phyloP scores from a whole-genome alignment of 2,888 invertebrate genomes.

The Clistopyga incitator region DNA sequence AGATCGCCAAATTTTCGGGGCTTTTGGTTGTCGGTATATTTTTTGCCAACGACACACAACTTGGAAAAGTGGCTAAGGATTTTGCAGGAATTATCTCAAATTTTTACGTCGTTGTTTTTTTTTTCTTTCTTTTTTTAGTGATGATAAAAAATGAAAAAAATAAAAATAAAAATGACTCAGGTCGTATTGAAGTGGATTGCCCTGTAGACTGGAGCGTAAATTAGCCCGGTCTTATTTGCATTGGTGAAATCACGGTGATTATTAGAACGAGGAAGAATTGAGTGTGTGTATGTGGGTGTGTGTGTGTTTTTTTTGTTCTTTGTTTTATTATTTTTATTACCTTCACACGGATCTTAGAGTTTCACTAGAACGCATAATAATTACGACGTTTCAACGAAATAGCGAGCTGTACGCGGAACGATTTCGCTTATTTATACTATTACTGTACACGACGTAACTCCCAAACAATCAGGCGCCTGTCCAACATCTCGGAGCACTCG shows the following conservation, averaged over 20 bases:
- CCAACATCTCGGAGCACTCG: conserved; percentile 4
- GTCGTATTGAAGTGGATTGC: background rate
- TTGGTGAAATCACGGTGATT: conserved; percentile 43
- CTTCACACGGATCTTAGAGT: background rate
- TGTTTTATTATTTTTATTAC: background rate
- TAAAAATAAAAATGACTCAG: no score
- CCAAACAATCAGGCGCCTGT: conserved; percentile 23
- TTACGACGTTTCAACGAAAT: background rate
- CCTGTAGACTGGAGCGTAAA: conserved; percentile 28
- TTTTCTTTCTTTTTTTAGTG: no score
- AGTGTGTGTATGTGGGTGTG: no score
- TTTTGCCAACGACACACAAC: no score
- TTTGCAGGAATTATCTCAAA: no score
- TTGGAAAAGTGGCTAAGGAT: no score
- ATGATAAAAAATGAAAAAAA: no score
- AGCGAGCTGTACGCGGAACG: background rate
- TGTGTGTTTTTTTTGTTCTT: background rate
- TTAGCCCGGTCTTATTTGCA: conserved; percentile 31
- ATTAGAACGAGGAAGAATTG: background rate
- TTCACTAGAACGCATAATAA: background rate
- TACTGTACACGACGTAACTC: conserved; percentile 18
- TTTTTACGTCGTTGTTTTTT: no score
- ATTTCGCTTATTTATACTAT: conserved; percentile 8
- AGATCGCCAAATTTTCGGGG: no score
- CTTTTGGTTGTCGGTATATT: no score